Evolutionary conservation across 2,113 vertebrate genomes (phyloP), one percentile per base, ranked within the genome.

Genomic region (Pelobates fuscus): DNA sequence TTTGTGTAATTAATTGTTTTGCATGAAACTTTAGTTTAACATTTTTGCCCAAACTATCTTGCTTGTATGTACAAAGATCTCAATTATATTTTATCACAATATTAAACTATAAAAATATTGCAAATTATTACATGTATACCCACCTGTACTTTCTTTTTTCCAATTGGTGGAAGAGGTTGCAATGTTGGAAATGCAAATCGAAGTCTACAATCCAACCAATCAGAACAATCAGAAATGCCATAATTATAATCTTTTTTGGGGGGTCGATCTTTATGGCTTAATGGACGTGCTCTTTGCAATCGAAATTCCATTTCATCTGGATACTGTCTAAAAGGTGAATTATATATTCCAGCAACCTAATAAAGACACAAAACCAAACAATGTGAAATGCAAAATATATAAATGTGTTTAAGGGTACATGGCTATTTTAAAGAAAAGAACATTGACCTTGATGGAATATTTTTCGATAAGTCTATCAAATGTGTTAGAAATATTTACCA

Each of bases 321-420:
- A 20, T 70, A 80, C 37, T 81, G 79, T 78, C 87, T 91, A 83
- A 92, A 95, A 0, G 96, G 97, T 0, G 96, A 98, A 78, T 96
- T 98, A 80, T 94, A 98, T 44, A 99, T 66, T 26, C 97, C 96
- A 84, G 95, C 86, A 85, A 91, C 76, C 96, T 98, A 74, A 79
- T 15, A 29, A 24, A 24, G 25, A 66, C n/a, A 72, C 5, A 65
- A 43, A 74, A 58, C 8, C 8, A 26, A 27, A 57, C 0, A 54
- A n/a, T 43, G 11, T 65, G 8, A 15, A 23, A 43, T 24, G 26
- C 14, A 65, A 44, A 65, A 65, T 41, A 41, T 6, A 5, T 6
- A 41, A 41, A 41, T n/a, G n/a, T n/a, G n/a, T n/a, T n/a, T n/a
- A 62, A 17, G 27, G 20, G 26, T 15, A 30, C 14, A 30, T 59